phyloP scores from a whole-genome alignment of 2,113 vertebrate species.

The Antennarius striatus region DNA sequence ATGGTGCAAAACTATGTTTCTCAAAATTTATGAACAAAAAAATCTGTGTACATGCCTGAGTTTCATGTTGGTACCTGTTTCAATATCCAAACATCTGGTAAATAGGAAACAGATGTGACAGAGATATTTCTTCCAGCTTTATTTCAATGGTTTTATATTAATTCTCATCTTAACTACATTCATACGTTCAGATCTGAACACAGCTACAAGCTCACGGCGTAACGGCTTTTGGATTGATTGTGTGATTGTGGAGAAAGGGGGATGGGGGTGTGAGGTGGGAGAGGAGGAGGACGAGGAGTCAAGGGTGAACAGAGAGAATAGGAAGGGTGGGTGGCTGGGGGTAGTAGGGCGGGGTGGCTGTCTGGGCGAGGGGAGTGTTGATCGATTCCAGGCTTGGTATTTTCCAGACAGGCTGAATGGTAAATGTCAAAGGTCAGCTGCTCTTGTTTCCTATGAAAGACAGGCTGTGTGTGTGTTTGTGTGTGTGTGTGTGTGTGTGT shows the following conservation, averaged over 20 bases:
- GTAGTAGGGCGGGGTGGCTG: conserved; percentile 32
- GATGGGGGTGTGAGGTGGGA: background rate
- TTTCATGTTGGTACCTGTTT: too few species aligned
- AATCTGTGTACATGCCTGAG: too few species aligned
- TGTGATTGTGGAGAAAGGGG: conserved; percentile 50
- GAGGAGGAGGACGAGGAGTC: conserved; percentile 12
- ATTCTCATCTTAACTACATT: too few species aligned
- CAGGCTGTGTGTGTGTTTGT: conserved; percentile 1
- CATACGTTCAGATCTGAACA: too few species aligned
- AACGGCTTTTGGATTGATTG: conserved; percentile 34
- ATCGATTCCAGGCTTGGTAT: conserved; percentile 80
- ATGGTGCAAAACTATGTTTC: too few species aligned
- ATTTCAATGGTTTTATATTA: too few species aligned
- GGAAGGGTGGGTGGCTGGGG: conserved; percentile 10
- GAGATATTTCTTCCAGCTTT: too few species aligned
- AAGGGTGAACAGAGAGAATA: conserved; percentile 41
- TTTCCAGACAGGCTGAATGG: conserved; percentile 82
- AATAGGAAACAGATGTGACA: too few species aligned
- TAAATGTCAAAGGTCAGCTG: conserved; percentile 78
- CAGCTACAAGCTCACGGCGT: conserved; percentile 17
- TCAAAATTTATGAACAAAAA: too few species aligned
- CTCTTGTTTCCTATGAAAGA: conserved; percentile 81
- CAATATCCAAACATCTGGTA: too few species aligned
- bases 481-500: background rate
- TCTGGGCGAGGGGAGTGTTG: conserved; percentile 70